Evolutionary conservation across 2,888 invertebrate genomes (phyloP).

Genomic region (Lithophane leautieri): DNA sequence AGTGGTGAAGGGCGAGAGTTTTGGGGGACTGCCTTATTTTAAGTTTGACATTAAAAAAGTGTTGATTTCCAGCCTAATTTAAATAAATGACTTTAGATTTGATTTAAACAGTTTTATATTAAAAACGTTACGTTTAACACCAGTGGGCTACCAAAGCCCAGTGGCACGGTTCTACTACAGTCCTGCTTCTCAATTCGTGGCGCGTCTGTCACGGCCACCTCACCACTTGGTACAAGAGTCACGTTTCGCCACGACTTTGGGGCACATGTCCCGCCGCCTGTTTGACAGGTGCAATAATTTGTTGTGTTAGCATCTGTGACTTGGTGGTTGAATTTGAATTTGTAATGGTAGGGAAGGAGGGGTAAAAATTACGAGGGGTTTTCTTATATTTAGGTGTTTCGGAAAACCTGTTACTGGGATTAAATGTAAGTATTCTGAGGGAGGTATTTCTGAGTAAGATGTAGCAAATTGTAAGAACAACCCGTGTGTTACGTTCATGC

Average conservation of each 20-base stretch:
- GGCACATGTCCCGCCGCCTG: slow-evolving; percentile 51
- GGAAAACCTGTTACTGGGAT: slow-evolving; percentile 1
- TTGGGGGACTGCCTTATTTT: neutral
- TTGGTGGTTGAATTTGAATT: slow-evolving; percentile 64
- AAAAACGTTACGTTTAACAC: slow-evolving; percentile 43
- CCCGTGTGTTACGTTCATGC: neutral
- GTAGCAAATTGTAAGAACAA: neutral
- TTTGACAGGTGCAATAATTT: slow-evolving; percentile 69
- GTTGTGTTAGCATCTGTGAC: slow-evolving; percentile 52
- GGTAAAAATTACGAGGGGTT: neutral
- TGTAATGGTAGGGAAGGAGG: slow-evolving; percentile 6
- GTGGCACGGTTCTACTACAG: slow-evolving; percentile 16
- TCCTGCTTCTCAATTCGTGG: slow-evolving; percentile 57
- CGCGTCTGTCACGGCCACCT: slow-evolving; percentile 50
- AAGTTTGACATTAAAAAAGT: too few relatives aligned
- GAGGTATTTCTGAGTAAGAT: neutral
- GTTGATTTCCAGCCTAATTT: too few relatives aligned
- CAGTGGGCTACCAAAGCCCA: slow-evolving; percentile 14
- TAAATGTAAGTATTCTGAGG: neutral
- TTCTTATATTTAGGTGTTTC: neutral
- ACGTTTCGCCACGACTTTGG: slow-evolving; percentile 53
- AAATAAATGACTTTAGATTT: neutral
- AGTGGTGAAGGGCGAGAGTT: neutral
- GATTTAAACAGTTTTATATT: slow-evolving; percentile 5
- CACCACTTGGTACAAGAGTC: slow-evolving; percentile 48